phyloP scores from a whole-genome alignment of 2,888 invertebrate species.

The Drosophila austrosaltans region DNA sequence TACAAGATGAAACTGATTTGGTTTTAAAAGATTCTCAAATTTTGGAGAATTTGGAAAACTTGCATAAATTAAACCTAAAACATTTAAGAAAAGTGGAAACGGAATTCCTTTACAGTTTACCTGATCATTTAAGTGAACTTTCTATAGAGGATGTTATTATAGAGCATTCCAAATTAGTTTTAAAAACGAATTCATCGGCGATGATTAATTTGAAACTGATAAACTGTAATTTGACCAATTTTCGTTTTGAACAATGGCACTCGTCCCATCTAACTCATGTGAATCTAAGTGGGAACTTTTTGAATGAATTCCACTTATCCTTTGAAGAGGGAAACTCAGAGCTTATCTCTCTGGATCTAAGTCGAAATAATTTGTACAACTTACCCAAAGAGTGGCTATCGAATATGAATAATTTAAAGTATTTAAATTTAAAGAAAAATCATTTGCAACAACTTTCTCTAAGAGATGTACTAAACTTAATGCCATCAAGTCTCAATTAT shows the following conservation, averaged over 20 bases:
- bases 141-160: constrained; percentile 59
- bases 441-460: constrained; percentile 61
- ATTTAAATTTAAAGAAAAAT: constrained; percentile 66
- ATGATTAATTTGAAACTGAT: constrained; percentile 65
- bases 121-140: constrained; percentile 62
- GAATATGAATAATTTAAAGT: constrained; percentile 56
- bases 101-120: constrained; percentile 61
- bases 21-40: constrained; percentile 48
- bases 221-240: constrained; percentile 64
- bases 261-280: constrained; percentile 47
- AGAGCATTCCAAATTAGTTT: constrained; percentile 41
- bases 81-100: constrained; percentile 56
- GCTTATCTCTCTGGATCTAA: constrained; percentile 72
- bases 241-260: constrained; percentile 47
- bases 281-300: constrained; percentile 77
- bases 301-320: constrained; percentile 49
- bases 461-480: constrained; percentile 43
- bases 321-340: constrained; percentile 34
- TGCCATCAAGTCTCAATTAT: constrained; percentile 34
- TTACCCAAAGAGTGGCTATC: constrained; percentile 66
- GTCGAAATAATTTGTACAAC: constrained; percentile 68
- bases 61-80: constrained; percentile 49
- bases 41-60: constrained; percentile 40
- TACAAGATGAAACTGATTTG: constrained; percentile 64
- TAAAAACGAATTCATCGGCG: constrained; percentile 28